phyloP scores from a whole-genome alignment of 1,140 invertebrate species.

The Andricus grossulariae region DNA sequence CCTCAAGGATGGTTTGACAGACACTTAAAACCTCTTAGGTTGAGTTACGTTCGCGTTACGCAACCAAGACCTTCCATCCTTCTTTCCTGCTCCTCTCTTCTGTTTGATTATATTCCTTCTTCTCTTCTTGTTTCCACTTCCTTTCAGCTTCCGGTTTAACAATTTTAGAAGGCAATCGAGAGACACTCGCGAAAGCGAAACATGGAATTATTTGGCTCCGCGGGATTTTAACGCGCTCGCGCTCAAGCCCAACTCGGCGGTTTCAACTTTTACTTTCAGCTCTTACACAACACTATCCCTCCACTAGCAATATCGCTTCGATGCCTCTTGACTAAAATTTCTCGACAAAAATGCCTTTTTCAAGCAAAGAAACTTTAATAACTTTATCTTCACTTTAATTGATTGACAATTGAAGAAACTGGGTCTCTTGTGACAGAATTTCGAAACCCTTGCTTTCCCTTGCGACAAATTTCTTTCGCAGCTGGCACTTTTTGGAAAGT shows the following conservation, averaged over 20 bases:
- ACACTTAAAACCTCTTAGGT: conserved; percentile 18
- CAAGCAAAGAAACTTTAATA: background rate
- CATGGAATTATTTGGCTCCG: conserved; percentile 64
- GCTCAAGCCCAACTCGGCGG: conserved; percentile 67
- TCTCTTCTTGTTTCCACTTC: conserved; percentile 28
- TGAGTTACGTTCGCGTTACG: conserved; percentile 34
- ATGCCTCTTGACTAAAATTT: conserved; percentile 51
- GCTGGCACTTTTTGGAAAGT: conserved; percentile 10
- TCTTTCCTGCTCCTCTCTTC: conserved; percentile 7
- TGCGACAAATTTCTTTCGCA: background rate
- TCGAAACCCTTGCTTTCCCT: background rate
- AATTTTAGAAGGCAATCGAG: background rate
- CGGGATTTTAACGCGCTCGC: conserved; percentile 72
- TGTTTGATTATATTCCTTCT: conserved; percentile 10
- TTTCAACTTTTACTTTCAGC: conserved; percentile 77
- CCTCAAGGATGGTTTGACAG: background rate
- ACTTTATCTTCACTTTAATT: background rate
- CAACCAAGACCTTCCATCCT: conserved; percentile 25
- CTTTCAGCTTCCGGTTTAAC: conserved; percentile 43
- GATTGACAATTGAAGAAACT: background rate
- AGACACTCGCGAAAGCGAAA: conserved; percentile 52
- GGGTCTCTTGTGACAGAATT: background rate
- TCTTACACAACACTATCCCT: conserved; percentile 73
- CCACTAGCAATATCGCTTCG: conserved; percentile 55
- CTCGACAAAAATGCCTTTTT: background rate